Evolutionary conservation across 1,140 invertebrate species (phyloP).

Genomic region (Aplysia californica): DNA sequence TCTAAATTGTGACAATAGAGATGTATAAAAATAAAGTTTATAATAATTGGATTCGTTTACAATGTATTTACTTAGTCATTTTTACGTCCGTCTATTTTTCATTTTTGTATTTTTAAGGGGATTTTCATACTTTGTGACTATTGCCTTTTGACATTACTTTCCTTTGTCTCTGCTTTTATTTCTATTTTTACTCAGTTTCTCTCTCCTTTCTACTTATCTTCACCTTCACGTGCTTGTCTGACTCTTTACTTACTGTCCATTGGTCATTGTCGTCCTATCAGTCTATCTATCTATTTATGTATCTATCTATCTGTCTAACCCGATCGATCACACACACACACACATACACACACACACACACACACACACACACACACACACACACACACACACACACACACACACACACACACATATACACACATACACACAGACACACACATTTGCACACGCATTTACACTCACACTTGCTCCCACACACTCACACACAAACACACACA

Average conservation of each 20-base stretch:
- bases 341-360: conserved; percentile 5
- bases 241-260: not conserved
- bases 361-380: not conserved
- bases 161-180: not conserved
- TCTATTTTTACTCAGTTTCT: not conserved
- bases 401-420: conserved; percentile 5
- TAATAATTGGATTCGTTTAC: too few species aligned
- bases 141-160: too few species aligned
- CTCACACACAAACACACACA: too few species aligned
- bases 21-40: too few species aligned
- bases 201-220: not conserved
- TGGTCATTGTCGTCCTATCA: not conserved
- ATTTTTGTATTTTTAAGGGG: too few species aligned
- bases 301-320: not conserved
- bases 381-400: not conserved
- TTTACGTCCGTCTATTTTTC: too few species aligned
- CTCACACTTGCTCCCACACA: too few species aligned
- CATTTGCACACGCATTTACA: too few species aligned
- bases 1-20: too few species aligned
- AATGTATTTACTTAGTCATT: too few species aligned
- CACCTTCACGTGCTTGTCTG: not conserved
- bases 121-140: too few species aligned
- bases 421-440: too few species aligned
- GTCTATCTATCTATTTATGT: not conserved
- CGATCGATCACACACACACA: not conserved